Evolutionary conservation across 2,113 vertebrate genomes (phyloP).

Genomic region (Nanorana parkeri): DNA sequence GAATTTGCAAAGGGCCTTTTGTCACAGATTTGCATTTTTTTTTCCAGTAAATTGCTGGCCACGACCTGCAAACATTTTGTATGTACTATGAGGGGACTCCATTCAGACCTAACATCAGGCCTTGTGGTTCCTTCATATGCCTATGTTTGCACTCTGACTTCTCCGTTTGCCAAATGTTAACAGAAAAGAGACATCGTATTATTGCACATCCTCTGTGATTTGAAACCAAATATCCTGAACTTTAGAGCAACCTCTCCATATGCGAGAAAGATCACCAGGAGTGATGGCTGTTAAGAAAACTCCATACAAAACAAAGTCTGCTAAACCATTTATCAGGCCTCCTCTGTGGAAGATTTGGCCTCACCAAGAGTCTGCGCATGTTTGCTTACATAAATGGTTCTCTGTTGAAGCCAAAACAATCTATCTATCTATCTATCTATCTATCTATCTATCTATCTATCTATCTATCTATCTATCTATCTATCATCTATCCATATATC

Average conservation of each 20-base stretch:
- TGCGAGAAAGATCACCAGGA: slow-evolving; percentile 12
- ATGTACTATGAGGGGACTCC: too few species aligned
- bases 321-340: background rate
- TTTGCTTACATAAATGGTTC: too few species aligned
- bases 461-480: slow-evolving; percentile 15
- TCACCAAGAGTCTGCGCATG: background rate
- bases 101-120: too few species aligned
- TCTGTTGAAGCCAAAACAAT: too few species aligned
- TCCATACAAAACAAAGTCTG: slow-evolving; percentile 10
- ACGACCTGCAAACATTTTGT: too few species aligned
- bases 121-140: too few species aligned
- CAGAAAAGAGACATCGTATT: background rate
- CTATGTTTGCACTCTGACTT: too few species aligned
- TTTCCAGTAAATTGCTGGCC: too few species aligned
- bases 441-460: background rate
- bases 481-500: background rate
- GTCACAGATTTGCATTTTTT: too few species aligned
- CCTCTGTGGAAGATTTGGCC: background rate
- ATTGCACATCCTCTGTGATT: background rate
- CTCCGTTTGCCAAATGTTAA: background rate
- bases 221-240: background rate
- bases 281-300: background rate
- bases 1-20: too few species aligned
- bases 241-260: background rate
- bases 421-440: background rate